Conservation (phyloP, 2,797 vertebrate species). For the Argyrosomus regius region DNA sequence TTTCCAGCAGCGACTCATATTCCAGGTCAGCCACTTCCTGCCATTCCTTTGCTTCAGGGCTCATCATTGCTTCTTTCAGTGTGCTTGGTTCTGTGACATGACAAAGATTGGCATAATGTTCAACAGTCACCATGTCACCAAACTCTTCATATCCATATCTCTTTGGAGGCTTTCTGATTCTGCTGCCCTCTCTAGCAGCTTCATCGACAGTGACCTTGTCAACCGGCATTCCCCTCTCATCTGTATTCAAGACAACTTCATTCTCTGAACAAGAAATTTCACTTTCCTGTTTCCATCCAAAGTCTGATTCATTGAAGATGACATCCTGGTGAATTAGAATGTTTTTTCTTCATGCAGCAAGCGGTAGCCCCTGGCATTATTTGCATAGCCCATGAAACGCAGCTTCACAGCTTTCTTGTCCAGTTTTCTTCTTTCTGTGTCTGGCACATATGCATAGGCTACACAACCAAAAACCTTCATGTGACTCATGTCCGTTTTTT, state of each 20-base stretch:
- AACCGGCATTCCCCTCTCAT: neutral
- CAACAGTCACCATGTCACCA: neutral
- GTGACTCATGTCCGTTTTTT: constrained; percentile 52
- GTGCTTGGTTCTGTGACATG: too few relatives aligned
- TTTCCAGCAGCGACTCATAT: too few relatives aligned
- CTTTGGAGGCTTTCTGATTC: neutral
- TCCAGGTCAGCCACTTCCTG: too few relatives aligned
- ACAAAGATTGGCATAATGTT: too few relatives aligned
- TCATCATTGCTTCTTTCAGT: too few relatives aligned
- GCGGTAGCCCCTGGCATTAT: constrained; percentile 44
- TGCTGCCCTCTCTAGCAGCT: neutral
- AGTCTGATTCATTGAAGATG: constrained; percentile 39
- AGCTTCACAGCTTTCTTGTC: constrained; percentile 57
- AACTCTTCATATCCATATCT: constrained; percentile 6
- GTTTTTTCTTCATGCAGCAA: constrained; percentile 43
- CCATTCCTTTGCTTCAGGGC: too few relatives aligned
- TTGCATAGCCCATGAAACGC: constrained; percentile 52
- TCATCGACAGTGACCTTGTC: neutral
- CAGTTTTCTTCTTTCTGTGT: constrained; percentile 45
- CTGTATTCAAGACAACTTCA: neutral
- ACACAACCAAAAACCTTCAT: constrained; percentile 60
- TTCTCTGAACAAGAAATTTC: constrained; percentile 19
- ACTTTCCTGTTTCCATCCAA: constrained; percentile 28
- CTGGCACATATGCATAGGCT: constrained; percentile 54
- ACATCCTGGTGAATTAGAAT: constrained; percentile 41